These are phyloP conservation scores for Podiceps cristatus DNA, from an alignment of 2,113 vertebrate genomes.

Conservation along the genomic window DNA sequence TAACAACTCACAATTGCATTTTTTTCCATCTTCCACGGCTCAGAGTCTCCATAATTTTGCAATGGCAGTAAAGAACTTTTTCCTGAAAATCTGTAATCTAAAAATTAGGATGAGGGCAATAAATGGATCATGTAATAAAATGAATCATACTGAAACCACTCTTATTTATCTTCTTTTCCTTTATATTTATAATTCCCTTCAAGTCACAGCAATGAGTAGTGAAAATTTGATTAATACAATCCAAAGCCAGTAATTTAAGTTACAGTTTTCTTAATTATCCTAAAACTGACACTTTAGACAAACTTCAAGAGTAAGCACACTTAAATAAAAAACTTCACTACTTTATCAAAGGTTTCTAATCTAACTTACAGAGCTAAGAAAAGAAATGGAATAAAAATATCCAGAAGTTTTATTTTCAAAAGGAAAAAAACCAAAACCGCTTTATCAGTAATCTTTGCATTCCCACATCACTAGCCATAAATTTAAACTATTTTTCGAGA, in stretches of 20 bases:
- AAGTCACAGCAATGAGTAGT: conserved; percentile 6
- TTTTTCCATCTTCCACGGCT: conserved; percentile 65
- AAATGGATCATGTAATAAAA: not conserved
- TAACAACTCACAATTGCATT: conserved; percentile 65
- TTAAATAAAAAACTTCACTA: not conserved
- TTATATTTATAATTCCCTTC: not conserved
- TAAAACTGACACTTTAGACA: not conserved
- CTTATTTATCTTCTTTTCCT: not conserved
- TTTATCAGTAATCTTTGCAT: not conserved
- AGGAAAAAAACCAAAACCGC: not conserved
- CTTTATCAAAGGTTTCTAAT: not conserved
- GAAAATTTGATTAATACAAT: conserved; percentile 3
- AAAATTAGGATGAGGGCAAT: conserved; percentile 26
- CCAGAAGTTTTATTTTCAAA: conserved; percentile 3
- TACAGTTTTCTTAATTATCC: not conserved
- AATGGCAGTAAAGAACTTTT: conserved; percentile 26
- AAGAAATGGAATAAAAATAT: not conserved
- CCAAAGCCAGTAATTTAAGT: not conserved
- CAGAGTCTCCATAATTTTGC: conserved; percentile 29
- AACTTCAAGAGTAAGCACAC: not conserved
- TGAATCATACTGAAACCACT: not conserved
- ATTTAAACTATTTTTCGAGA: not conserved
- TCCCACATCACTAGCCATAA: not conserved
- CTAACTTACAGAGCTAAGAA: not conserved
- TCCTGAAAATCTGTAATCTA: conserved; percentile 68